Percentiles rank a stretch among this genome's conserved stretches.
These are phyloP conservation scores for Mormyrus proboscirostris DNA, from an alignment of 2,797 vertebrate genomes.

Conservation along the genomic window DNA sequence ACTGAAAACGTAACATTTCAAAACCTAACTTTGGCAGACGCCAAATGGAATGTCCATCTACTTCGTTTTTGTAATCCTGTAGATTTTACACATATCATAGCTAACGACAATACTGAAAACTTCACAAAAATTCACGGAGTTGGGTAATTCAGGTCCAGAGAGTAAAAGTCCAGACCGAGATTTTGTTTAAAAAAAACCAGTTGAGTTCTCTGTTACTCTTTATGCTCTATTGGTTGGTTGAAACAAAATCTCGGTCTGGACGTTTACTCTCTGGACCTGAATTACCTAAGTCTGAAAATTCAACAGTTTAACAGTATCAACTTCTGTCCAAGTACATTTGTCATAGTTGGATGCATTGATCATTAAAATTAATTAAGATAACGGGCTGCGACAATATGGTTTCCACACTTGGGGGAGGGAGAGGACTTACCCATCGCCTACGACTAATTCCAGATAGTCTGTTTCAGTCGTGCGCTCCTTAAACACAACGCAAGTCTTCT, in stretches of 20 bases:
- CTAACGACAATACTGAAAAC: not conserved
- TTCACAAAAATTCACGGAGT: not conserved
- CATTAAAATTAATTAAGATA: not conserved
- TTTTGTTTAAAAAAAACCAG: not conserved
- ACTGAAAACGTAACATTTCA: not conserved
- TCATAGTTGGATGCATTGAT: not conserved
- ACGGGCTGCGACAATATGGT: not conserved
- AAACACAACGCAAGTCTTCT: slow-evolving; percentile 49
- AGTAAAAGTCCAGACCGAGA: not conserved
- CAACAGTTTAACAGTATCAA: not conserved
- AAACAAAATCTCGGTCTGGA: not conserved
- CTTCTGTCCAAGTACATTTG: not conserved
- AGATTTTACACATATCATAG: not conserved
- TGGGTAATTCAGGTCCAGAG: not conserved
- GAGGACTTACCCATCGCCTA: slow-evolving; percentile 32
- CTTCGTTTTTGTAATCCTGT: not conserved
- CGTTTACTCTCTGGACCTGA: not conserved
- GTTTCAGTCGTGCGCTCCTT: slow-evolving; percentile 28
- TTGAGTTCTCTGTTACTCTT: too few relatives aligned
- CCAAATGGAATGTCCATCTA: not conserved
- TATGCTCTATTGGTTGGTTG: not conserved
- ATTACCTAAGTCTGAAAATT: not conserved
- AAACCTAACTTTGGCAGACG: not conserved
- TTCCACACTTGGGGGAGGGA: not conserved
- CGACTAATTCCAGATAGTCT: slow-evolving; percentile 40